Conservation (phyloP, 2,113 vertebrate species). For the Chelonoidis abingdonii region DNA sequence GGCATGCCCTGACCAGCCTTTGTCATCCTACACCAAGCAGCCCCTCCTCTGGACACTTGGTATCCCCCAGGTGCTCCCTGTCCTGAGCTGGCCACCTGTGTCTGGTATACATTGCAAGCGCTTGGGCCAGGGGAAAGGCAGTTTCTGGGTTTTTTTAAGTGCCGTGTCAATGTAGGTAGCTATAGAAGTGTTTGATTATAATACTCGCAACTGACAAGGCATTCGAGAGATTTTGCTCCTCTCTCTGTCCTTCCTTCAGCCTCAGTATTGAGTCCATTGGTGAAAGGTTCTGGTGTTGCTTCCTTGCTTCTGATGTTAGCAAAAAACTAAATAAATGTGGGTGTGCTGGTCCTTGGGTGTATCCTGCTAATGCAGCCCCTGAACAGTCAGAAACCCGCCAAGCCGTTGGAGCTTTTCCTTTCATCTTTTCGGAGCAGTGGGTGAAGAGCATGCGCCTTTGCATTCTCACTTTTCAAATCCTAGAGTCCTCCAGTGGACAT, state of each 20-base stretch:
- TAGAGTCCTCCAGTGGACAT: fast-evolving
- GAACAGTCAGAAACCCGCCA: not conserved
- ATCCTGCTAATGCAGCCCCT: not conserved
- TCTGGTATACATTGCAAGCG: not conserved
- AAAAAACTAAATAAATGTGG: not conserved
- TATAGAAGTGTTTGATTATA: not conserved
- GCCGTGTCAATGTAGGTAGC: not conserved
- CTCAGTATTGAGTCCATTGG: fast-evolving
- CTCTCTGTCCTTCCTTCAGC: not conserved
- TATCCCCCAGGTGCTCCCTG: not conserved
- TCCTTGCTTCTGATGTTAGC: not conserved
- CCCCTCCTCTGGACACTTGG: not conserved
- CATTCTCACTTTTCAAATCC: fast-evolving
- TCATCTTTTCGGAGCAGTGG: not conserved
- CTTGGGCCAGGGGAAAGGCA: not conserved
- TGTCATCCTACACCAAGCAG: not conserved
- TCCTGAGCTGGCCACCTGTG: not conserved
- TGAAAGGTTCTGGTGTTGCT: not conserved
- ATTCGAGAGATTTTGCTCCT: not conserved
- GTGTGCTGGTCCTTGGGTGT: not conserved
- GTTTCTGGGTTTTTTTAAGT: not conserved
- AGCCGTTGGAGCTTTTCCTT: not conserved
- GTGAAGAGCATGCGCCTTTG: fast-evolving
- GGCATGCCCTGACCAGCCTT: fast-evolving
- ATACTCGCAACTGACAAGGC: not conserved